phyloP scores from a whole-genome alignment of 1,140 invertebrate species.

The Orius insidiosus region DNA sequence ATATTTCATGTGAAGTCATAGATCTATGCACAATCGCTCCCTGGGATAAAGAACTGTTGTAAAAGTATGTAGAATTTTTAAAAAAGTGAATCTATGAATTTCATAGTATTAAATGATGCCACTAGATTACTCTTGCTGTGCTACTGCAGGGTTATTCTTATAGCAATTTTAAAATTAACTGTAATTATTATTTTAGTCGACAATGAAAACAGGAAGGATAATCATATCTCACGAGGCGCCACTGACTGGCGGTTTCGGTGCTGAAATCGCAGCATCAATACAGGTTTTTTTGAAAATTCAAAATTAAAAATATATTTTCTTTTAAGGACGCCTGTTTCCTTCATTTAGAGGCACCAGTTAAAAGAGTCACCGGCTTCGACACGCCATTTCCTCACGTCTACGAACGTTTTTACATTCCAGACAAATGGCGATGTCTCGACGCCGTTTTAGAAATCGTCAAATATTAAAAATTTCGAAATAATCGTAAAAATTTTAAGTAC shows the following conservation, averaged over 20 bases:
- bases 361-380: slow-evolving; percentile 88
- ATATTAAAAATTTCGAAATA: slow-evolving; percentile 34
- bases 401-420: slow-evolving; percentile 90
- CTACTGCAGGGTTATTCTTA: not conserved
- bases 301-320: slow-evolving; percentile 3
- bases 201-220: slow-evolving; percentile 80
- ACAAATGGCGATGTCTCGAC: slow-evolving; percentile 80
- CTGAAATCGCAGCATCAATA: slow-evolving; percentile 86
- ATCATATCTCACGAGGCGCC: slow-evolving; percentile 94
- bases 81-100: no score
- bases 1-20: slow-evolving; percentile 82
- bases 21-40: slow-evolving; percentile 90
- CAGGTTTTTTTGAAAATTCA: slow-evolving; percentile 43
- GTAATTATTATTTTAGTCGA: slow-evolving; percentile 59
- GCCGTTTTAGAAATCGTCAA: slow-evolving; percentile 58
- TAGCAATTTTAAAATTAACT: no score
- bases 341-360: slow-evolving; percentile 81
- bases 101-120: no score
- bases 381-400: slow-evolving; percentile 93
- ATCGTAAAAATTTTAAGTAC: no score
- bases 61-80: slow-evolving; percentile 38
- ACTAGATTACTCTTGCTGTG: no score
- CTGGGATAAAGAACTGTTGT: slow-evolving; percentile 87
- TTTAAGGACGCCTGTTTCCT: slow-evolving; percentile 86
- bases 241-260: slow-evolving; percentile 83